Conservation (phyloP, 2,797 vertebrate species). For the Morus bassanus region DNA sequence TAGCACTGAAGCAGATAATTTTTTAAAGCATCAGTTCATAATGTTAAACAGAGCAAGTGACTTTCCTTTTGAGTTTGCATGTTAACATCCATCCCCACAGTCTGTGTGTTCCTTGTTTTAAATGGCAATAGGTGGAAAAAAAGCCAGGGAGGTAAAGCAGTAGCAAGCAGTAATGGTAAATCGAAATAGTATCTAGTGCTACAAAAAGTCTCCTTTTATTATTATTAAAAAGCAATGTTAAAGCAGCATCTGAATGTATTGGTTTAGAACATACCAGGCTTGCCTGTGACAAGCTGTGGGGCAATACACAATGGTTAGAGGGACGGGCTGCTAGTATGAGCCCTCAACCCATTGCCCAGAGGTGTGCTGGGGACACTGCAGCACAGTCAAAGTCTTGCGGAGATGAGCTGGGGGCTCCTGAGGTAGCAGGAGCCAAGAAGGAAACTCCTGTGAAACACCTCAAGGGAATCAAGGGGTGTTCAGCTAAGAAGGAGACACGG, state of each 20-base stretch:
- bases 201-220: background rate
- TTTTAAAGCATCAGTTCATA: constrained; percentile 36
- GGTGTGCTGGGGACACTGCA: no score
- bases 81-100: background rate
- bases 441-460: no score
- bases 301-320: no score
- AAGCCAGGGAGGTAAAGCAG: background rate
- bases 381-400: no score
- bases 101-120: background rate
- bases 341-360: no score
- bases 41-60: constrained; percentile 36
- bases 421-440: no score
- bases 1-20: constrained; percentile 41
- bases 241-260: background rate
- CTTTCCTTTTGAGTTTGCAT: background rate
- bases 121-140: background rate
- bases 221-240: background rate
- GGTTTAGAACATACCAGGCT: background rate
- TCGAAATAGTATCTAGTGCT: background rate
- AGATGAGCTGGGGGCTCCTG: no score
- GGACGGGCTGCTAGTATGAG: no score
- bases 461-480: no score
- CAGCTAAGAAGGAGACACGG: no score
- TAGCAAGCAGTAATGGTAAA: background rate
- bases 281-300: no score